These are phyloP conservation scores for Lagenorhynchus albirostris DNA, from an alignment of 2,113 vertebrate genomes.

Conservation along the genomic window DNA sequence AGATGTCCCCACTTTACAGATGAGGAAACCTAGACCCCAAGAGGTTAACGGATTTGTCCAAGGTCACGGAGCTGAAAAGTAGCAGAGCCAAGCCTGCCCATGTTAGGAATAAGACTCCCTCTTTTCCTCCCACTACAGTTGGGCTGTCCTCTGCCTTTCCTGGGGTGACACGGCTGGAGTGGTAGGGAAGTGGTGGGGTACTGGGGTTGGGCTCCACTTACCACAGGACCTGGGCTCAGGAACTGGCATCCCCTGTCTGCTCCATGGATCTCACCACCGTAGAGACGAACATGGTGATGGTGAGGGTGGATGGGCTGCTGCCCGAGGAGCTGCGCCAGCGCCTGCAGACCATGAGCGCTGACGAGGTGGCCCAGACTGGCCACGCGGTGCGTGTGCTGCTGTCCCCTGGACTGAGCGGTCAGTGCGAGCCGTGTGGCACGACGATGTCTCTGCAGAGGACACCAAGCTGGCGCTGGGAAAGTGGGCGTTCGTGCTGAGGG, in stretches of 20 bases:
- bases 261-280: slow-evolving; percentile 73
- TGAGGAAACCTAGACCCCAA: neutral
- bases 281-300: slow-evolving; percentile 89
- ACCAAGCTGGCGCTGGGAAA: slow-evolving; percentile 84
- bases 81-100: neutral
- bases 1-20: neutral
- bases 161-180: neutral
- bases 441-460: slow-evolving; percentile 79
- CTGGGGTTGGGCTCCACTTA: neutral
- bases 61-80: neutral
- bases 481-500: slow-evolving; percentile 82
- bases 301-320: slow-evolving; percentile 66
- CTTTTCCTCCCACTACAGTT: fast-evolving
- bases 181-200: fast-evolving
- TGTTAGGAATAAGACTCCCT: neutral
- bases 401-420: slow-evolving; percentile 76
- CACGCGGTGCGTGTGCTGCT: slow-evolving; percentile 81
- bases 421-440: slow-evolving; percentile 86
- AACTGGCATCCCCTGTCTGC: slow-evolving; percentile 80
- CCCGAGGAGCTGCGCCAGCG: slow-evolving; percentile 82
- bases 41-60: neutral
- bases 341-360: slow-evolving; percentile 77
- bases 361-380: slow-evolving; percentile 77
- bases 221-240: neutral
- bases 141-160: neutral